Evolutionary conservation across 2,888 invertebrate species (phyloP).

Genomic region (Orchesella flavescens): DNA sequence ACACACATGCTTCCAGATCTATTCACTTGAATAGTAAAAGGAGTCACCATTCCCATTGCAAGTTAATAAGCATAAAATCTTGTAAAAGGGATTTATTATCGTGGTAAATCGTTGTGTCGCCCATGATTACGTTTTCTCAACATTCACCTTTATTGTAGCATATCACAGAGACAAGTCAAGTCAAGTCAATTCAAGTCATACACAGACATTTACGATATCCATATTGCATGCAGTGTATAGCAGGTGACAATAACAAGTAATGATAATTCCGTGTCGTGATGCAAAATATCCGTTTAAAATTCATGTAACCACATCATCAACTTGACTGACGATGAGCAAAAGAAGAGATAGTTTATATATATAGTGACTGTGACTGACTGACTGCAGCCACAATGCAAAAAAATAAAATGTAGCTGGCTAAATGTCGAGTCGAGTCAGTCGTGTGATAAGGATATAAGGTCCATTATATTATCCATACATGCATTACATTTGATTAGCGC

Average conservation of each 20-base stretch:
- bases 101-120: slow-evolving; percentile 25
- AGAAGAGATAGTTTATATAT: not conserved
- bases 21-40: slow-evolving; percentile 49
- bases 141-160: slow-evolving; percentile 1
- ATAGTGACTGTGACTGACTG: slow-evolving; percentile 15
- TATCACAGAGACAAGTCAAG: not conserved
- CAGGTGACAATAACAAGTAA: slow-evolving; percentile 27
- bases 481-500: slow-evolving; percentile 42
- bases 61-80: slow-evolving; percentile 42
- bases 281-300: slow-evolving; percentile 26
- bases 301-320: slow-evolving; percentile 31
- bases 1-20: slow-evolving; percentile 46
- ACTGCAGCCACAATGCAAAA: not conserved
- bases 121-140: slow-evolving; percentile 47
- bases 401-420: slow-evolving; percentile 22
- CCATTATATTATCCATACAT: slow-evolving; percentile 36
- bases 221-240: slow-evolving; percentile 7
- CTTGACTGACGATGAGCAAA: not conserved
- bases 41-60: slow-evolving; percentile 32
- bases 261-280: slow-evolving; percentile 42
- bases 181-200: too few species aligned
- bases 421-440: slow-evolving; percentile 46
- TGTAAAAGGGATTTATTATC: slow-evolving; percentile 40
- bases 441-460: slow-evolving; percentile 40
- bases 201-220: not conserved